These are phyloP conservation scores for Pteropus alecto DNA, from an alignment of 2,113 vertebrate species.

Conservation along the genomic window DNA sequence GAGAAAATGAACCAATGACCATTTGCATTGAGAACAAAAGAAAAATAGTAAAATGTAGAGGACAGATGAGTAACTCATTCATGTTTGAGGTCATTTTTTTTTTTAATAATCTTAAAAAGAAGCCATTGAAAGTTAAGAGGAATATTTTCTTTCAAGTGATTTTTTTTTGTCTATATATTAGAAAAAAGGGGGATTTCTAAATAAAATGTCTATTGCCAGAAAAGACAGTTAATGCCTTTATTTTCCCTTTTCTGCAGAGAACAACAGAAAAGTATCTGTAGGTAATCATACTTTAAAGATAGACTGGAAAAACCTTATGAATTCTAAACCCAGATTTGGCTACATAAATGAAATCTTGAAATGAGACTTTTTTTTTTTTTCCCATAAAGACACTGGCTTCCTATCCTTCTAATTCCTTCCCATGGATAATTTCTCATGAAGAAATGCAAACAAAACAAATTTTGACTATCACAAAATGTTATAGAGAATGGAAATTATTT, in stretches of 20 bases:
- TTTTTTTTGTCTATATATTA: not conserved
- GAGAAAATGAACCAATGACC: constrained; percentile 85
- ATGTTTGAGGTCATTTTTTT: not conserved
- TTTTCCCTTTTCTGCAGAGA: not conserved
- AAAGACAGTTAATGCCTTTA: not conserved
- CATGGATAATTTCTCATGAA: constrained; percentile 41
- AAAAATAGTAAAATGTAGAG: constrained; percentile 66
- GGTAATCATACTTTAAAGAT: not conserved
- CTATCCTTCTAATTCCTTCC: constrained; percentile 14
- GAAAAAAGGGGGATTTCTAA: not conserved
- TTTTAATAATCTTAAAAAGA: not conserved
- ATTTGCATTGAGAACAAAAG: constrained; percentile 88
- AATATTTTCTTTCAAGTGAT: constrained; percentile 11
- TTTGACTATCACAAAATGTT: not conserved
- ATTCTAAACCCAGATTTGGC: constrained; percentile 42
- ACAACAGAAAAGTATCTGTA: not conserved
- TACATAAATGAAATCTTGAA: constrained; percentile 24
- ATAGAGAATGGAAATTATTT: constrained; percentile 49
- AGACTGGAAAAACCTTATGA: not conserved
- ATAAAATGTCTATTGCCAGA: not conserved
- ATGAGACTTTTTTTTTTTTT: not conserved
- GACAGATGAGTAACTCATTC: constrained; percentile 24
- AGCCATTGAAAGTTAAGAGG: not conserved
- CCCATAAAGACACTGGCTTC: not conserved
- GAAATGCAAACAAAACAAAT: not conserved